phyloP scores from a whole-genome alignment of 2,113 vertebrate species.

The Ceratotherium simum region DNA sequence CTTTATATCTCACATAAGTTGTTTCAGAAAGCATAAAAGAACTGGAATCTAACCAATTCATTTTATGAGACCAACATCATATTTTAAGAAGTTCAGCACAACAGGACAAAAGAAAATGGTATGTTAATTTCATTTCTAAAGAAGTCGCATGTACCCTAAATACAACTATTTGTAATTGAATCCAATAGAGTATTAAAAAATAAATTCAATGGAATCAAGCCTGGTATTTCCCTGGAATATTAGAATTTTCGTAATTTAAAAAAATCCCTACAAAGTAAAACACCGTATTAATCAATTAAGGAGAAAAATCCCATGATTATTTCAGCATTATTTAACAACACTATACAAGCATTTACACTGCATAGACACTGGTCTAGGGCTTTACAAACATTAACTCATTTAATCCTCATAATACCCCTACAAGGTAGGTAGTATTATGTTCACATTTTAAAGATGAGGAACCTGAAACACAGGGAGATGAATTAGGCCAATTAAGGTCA shows the following conservation, averaged over 20 bases:
- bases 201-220: neutral
- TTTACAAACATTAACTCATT: slow-evolving; percentile 1
- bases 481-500: neutral
- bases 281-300: neutral
- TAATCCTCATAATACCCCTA: neutral
- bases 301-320: neutral
- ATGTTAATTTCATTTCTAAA: neutral
- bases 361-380: neutral
- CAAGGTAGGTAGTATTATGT: neutral
- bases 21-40: neutral
- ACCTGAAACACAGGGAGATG: neutral
- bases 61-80: neutral
- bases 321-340: neutral
- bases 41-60: neutral
- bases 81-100: neutral
- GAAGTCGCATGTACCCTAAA: neutral
- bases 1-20: neutral
- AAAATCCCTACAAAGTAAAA: neutral
- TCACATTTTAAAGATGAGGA: neutral
- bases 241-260: neutral
- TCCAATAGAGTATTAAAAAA: neutral
- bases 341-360: neutral
- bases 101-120: neutral
- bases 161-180: neutral
- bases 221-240: neutral